A percentile compares a stretch with the other conserved stretches of the same genome.
Evolutionary conservation across 2,888 invertebrate genomes (phyloP).

Genomic region (Volucella zonaria): DNA sequence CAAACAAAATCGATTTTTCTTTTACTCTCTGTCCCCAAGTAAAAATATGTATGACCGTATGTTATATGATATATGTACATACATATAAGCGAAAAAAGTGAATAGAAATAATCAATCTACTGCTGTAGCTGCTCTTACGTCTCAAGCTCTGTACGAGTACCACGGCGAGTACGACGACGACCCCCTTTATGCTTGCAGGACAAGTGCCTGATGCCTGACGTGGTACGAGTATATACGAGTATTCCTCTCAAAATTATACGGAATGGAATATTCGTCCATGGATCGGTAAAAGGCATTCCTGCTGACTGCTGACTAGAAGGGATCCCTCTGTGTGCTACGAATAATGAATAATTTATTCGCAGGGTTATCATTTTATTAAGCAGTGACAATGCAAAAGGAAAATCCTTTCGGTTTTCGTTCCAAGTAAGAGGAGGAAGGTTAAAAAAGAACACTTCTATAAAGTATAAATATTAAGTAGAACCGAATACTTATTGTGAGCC

Average conservation of each 20-base stretch:
- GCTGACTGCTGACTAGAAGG: constrained; percentile 19
- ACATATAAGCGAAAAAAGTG: constrained; percentile 35
- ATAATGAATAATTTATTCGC: constrained; percentile 69
- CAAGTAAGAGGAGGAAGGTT: background rate
- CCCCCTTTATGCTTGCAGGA: constrained; percentile 46
- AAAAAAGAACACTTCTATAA: too few species aligned
- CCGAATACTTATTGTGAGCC: constrained; percentile 6
- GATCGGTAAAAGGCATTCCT: constrained; percentile 12
- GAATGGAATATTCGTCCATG: constrained; percentile 35
- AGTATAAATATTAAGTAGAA: constrained; percentile 4
- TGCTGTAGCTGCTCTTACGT: constrained; percentile 19
- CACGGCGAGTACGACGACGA: constrained; percentile 2
- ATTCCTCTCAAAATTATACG: constrained; percentile 34
- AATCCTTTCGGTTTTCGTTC: background rate
- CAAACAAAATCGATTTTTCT: constrained; percentile 60
- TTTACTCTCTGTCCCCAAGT: constrained; percentile 30
- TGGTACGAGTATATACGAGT: background rate
- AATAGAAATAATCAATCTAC: constrained; percentile 55
- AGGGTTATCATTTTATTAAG: constrained; percentile 52
- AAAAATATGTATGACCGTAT: constrained; percentile 26
- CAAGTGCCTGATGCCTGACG: constrained; percentile 44
- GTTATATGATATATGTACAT: background rate
- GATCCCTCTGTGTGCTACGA: constrained; percentile 7
- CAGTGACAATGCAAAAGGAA: constrained; percentile 21
- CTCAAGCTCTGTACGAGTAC: constrained; percentile 22